phyloP scores from a whole-genome alignment of 2,113 vertebrate genomes.

The Psettodes erumei region DNA sequence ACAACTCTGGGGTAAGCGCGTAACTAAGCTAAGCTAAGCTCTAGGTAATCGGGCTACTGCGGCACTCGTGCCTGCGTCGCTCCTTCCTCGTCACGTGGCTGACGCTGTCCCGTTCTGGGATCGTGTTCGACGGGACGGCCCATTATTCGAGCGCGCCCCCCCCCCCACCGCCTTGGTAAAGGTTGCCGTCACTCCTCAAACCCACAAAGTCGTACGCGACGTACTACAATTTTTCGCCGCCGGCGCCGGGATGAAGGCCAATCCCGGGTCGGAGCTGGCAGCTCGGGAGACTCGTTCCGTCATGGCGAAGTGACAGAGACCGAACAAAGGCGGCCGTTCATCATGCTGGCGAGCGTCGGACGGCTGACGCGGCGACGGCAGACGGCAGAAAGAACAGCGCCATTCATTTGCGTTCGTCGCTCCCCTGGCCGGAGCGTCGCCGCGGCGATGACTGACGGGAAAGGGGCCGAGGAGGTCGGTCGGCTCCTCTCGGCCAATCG shows the following conservation, averaged over 20 bases:
- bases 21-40: slow-evolving; percentile 68
- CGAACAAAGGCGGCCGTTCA: slow-evolving; percentile 50
- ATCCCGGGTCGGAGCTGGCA: slow-evolving; percentile 39
- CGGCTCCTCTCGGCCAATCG: slow-evolving; percentile 18
- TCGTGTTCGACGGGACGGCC: no score
- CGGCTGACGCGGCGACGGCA: no score
- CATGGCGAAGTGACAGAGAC: slow-evolving; percentile 53
- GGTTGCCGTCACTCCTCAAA: no score
- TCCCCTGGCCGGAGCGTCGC: slow-evolving; percentile 16
- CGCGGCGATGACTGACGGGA: slow-evolving; percentile 9
- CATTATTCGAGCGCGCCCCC: no score
- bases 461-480: slow-evolving; percentile 12
- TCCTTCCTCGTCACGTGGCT: slow-evolving; percentile 50
- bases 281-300: slow-evolving; percentile 43
- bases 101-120: slow-evolving; percentile 36
- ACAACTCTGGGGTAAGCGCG: slow-evolving; percentile 77
- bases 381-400: slow-evolving; percentile 5
- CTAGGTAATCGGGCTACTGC: slow-evolving; percentile 55
- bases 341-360: no score
- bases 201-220: no score
- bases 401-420: slow-evolving; percentile 12
- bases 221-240: slow-evolving; percentile 29
- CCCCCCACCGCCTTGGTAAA: slow-evolving; percentile 18
- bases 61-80: slow-evolving; percentile 44
- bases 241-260: slow-evolving; percentile 52